Evolutionary conservation across 2,113 vertebrate genomes (phyloP).

Genomic region (Falcunculus frontatus): DNA sequence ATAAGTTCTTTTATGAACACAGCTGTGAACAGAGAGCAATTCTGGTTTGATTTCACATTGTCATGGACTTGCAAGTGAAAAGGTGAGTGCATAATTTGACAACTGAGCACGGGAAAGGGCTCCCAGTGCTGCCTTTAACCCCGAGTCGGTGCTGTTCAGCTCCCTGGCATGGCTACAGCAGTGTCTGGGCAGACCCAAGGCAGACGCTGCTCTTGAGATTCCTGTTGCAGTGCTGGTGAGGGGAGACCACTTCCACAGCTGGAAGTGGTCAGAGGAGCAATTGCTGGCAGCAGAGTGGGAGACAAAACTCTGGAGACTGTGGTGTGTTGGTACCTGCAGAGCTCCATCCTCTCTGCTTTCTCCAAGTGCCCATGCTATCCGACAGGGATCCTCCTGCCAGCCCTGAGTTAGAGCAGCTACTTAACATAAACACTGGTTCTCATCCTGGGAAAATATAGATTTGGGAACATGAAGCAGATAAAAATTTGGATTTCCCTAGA

Average conservation of each 20-base stretch:
- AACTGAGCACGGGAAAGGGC: fast-evolving
- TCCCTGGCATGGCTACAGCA: fast-evolving
- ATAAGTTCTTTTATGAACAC: fast-evolving
- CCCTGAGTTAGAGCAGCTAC: background rate
- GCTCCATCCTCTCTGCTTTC: background rate
- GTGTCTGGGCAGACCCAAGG: background rate
- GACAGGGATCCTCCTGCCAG: background rate
- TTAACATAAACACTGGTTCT: background rate
- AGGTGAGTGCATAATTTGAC: background rate
- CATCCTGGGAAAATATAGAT: background rate
- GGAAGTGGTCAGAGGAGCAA: background rate
- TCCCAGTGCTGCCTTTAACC: background rate
- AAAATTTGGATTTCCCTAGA: background rate
- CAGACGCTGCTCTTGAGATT: background rate
- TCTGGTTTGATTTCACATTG: background rate
- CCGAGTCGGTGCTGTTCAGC: fast-evolving
- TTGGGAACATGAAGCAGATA: background rate
- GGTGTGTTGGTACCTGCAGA: too few species aligned
- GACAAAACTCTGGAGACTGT: background rate
- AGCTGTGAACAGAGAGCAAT: background rate
- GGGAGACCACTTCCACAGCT: background rate
- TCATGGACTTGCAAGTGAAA: background rate
- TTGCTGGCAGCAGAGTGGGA: background rate
- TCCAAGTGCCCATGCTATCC: background rate
- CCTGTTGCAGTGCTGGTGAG: background rate